These are phyloP conservation scores for Augiades crinisus DNA, from an alignment of 2,888 invertebrate species.

Conservation along the genomic window DNA sequence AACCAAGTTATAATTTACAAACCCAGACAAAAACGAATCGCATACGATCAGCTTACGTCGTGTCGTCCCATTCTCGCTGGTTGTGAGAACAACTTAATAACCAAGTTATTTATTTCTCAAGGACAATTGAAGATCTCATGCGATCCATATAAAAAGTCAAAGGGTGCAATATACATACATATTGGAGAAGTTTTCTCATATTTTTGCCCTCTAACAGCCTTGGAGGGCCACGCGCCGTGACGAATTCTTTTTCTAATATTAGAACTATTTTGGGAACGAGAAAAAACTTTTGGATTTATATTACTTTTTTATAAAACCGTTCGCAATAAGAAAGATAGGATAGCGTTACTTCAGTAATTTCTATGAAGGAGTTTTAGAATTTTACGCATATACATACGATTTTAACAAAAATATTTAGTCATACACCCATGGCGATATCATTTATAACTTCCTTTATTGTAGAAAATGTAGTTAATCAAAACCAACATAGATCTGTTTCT, in stretches of 20 bases:
- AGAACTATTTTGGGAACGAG: slow-evolving; percentile 15
- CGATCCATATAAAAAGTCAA: slow-evolving; percentile 34
- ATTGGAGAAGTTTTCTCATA: slow-evolving; percentile 40
- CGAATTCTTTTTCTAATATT: slow-evolving; percentile 24
- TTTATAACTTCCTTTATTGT: too few relatives aligned
- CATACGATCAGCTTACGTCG: background rate
- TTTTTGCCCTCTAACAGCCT: slow-evolving; percentile 29
- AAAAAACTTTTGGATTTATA: slow-evolving; percentile 11
- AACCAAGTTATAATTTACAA: too few relatives aligned
- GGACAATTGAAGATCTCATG: slow-evolving; percentile 34
- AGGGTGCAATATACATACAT: slow-evolving; percentile 38
- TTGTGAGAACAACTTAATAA: slow-evolving; percentile 15
- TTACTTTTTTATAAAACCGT: slow-evolving; percentile 4
- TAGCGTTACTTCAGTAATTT: too few relatives aligned
- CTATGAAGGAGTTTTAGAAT: too few relatives aligned
- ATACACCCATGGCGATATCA: too few relatives aligned
- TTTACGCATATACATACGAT: too few relatives aligned
- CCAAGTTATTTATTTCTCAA: slow-evolving; percentile 32
- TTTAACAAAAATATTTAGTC: too few relatives aligned
- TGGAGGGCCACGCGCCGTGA: slow-evolving; percentile 19
- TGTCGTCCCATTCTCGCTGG: background rate
- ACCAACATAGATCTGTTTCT: too few relatives aligned
- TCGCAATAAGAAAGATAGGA: background rate
- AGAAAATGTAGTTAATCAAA: too few relatives aligned
- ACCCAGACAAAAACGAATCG: too few relatives aligned